Conservation (phyloP, 2,113 vertebrate genomes). For the Trinectes maculatus region DNA sequence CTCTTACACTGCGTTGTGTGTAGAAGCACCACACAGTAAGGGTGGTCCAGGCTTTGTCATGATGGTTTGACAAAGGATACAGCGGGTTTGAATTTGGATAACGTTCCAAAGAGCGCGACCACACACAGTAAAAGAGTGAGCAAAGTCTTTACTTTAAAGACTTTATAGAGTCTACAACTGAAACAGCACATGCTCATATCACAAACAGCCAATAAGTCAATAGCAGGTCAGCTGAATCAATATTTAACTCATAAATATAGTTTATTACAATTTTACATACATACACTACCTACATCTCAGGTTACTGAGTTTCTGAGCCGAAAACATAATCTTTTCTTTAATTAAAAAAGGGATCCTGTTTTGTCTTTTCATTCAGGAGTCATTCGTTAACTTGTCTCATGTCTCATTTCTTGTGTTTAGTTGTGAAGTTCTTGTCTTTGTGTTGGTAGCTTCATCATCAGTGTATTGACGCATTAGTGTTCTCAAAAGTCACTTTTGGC, state of each 20-base stretch:
- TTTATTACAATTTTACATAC: neutral
- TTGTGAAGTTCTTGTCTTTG: too few relatives aligned
- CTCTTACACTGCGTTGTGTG: neutral
- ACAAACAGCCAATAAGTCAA: neutral
- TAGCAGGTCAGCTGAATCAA: neutral
- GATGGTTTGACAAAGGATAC: constrained; percentile 1
- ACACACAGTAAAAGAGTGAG: constrained; percentile 5
- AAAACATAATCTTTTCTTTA: too few relatives aligned
- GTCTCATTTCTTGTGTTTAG: too few relatives aligned
- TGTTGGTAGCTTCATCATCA: neutral
- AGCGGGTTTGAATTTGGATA: constrained; percentile 5
- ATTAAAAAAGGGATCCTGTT: too few relatives aligned
- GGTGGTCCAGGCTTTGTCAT: constrained; percentile 38
- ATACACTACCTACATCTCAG: too few relatives aligned
- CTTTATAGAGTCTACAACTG: neutral
- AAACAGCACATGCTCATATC: neutral
- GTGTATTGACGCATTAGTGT: too few relatives aligned
- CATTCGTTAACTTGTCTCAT: too few relatives aligned
- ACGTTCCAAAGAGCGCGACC: constrained; percentile 5
- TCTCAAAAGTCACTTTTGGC: too few relatives aligned
- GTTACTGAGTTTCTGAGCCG: too few relatives aligned
- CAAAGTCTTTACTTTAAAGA: neutral
- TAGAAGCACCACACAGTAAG: constrained; percentile 6
- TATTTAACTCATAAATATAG: neutral
- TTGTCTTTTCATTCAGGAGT: too few relatives aligned